phyloP scores from a whole-genome alignment of 1,140 invertebrate genomes.

The Euglossa dilemma region DNA sequence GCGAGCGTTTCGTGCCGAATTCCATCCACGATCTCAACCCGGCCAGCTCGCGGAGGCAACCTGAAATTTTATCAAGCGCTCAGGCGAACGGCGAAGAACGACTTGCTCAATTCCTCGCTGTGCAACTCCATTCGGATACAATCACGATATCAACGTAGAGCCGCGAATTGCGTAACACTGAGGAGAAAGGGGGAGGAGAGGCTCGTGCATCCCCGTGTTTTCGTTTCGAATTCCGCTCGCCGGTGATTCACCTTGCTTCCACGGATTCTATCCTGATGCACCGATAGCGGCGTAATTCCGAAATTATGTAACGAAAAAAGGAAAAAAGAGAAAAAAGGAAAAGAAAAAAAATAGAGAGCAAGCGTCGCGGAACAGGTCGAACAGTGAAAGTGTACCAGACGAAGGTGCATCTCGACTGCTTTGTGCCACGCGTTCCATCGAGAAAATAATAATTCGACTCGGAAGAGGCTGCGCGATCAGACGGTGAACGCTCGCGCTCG shows the following conservation, averaged over 20 bases:
- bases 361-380: not conserved
- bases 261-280: not conserved
- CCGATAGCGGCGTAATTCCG: not conserved
- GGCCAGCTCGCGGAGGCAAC: too few relatives aligned
- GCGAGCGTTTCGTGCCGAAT: not conserved
- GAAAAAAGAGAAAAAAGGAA: too few relatives aligned
- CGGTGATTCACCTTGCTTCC: not conserved
- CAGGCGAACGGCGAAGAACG: not conserved
- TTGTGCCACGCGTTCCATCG: not conserved
- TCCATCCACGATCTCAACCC: not conserved
- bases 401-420: not conserved
- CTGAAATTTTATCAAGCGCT: not conserved
- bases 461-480: constrained; percentile 21
- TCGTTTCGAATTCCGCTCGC: not conserved
- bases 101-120: constrained; percentile 12
- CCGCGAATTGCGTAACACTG: not conserved
- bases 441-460: constrained; percentile 23
- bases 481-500: not conserved
- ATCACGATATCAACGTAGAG: not conserved
- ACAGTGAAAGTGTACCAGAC: constrained; percentile 22
- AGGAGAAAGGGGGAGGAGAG: not conserved
- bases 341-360: not conserved
- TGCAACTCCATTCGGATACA: not conserved
- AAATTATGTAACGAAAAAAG: not conserved
- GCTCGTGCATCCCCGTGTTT: not conserved